Conservation (phyloP, 2,888 invertebrate species). For the Metallyticus violacea region DNA sequence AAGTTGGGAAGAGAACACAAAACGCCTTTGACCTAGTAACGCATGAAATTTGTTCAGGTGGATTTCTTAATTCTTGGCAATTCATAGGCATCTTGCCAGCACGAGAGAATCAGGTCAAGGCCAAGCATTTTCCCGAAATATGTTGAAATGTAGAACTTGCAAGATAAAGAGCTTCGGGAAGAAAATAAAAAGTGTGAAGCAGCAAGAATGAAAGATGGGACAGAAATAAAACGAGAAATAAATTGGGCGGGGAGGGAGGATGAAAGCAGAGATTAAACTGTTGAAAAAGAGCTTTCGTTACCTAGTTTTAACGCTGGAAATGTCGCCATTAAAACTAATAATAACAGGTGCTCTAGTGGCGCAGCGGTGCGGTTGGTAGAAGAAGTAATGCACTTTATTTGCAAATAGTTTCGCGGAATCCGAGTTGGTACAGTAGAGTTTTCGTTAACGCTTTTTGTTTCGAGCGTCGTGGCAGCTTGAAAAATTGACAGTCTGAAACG, state of each 20-base stretch:
- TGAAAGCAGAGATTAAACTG: background rate
- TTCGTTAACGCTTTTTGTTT: background rate
- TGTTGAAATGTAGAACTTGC: no score
- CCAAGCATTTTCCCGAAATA: background rate
- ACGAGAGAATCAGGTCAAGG: background rate
- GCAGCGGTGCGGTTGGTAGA: background rate
- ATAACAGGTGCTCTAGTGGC: background rate
- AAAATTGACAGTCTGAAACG: no score
- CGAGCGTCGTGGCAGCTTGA: no score
- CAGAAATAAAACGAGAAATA: background rate
- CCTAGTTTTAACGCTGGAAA: background rate
- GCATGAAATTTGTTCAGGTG: background rate
- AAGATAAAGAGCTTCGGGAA: background rate
- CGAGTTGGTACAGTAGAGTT: no score
- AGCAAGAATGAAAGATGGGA: background rate
- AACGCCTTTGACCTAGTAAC: background rate
- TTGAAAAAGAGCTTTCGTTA: background rate
- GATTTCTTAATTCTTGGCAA: background rate
- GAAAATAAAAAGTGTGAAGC: background rate
- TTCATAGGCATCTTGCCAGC: background rate
- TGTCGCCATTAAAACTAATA: background rate
- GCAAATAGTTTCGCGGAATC: background rate
- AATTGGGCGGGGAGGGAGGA: background rate
- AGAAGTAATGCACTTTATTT: background rate
- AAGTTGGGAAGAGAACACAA: background rate